phyloP scores from a whole-genome alignment of 2,113 vertebrate genomes.

The Labrus mixtus region DNA sequence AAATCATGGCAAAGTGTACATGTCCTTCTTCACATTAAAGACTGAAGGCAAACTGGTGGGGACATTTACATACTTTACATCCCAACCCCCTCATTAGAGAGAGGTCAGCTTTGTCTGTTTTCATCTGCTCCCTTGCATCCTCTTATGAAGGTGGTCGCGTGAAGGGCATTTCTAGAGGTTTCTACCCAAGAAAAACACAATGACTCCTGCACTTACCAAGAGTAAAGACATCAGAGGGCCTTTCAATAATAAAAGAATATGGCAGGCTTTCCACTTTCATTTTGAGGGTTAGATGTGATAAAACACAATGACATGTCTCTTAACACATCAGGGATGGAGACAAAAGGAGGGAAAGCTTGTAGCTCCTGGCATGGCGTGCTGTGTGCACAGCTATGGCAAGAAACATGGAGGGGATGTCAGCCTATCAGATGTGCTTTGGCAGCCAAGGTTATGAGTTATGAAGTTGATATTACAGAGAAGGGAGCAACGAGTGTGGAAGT shows the following conservation, averaged over 20 bases:
- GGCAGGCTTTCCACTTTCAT: slow-evolving; percentile 43
- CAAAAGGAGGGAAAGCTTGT: slow-evolving; percentile 52
- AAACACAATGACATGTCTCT: slow-evolving; percentile 53
- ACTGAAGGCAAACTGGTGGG: slow-evolving; percentile 24
- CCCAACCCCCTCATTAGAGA: slow-evolving; percentile 51
- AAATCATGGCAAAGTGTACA: not conserved
- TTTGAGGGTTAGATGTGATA: slow-evolving; percentile 50
- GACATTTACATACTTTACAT: slow-evolving; percentile 54
- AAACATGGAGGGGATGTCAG: slow-evolving; percentile 44
- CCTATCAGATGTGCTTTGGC: slow-evolving; percentile 33
- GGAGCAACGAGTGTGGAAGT: slow-evolving; percentile 54
- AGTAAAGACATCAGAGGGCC: slow-evolving; percentile 24
- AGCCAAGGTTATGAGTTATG: slow-evolving; percentile 63
- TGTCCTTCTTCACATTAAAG: slow-evolving; percentile 28
- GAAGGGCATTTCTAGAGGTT: slow-evolving; percentile 33
- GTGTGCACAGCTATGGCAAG: slow-evolving; percentile 34
- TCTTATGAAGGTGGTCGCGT: slow-evolving; percentile 24
- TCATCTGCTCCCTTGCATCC: slow-evolving; percentile 21
- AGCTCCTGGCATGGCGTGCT: slow-evolving; percentile 37
- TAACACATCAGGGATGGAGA: slow-evolving; percentile 47
- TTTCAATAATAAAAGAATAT: slow-evolving; percentile 53
- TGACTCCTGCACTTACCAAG: slow-evolving; percentile 18
- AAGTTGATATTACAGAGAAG: slow-evolving; percentile 59
- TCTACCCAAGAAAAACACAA: slow-evolving; percentile 7
- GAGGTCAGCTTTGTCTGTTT: slow-evolving; percentile 51